Evolutionary conservation across 2,113 vertebrate genomes (phyloP).

Genomic region (Cervus canadensis): DNA sequence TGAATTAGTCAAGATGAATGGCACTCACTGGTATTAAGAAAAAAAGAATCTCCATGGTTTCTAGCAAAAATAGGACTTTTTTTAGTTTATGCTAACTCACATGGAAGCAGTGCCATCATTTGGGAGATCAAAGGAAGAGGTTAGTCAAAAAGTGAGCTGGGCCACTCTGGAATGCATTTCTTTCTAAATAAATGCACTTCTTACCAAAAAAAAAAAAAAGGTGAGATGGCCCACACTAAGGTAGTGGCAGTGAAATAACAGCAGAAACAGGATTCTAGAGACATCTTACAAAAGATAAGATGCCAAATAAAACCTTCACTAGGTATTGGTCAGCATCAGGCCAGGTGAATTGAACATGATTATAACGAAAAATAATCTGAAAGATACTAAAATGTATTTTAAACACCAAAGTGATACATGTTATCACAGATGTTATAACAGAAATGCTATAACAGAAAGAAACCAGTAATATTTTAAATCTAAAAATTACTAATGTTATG

Average conservation of each 20-base stretch:
- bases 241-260: neutral
- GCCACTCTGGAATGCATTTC: neutral
- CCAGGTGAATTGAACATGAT: neutral
- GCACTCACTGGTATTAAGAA: neutral
- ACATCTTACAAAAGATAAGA: fast-evolving
- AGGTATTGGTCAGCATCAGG: neutral
- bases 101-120: neutral
- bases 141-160: neutral
- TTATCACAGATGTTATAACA: no score
- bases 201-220: neutral
- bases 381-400: neutral
- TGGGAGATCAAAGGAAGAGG: neutral
- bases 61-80: neutral
- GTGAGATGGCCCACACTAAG: neutral
- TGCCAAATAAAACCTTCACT: neutral
- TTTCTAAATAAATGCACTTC: neutral
- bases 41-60: neutral
- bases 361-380: neutral
- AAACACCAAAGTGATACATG: neutral
- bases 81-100: neutral
- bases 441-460: neutral
- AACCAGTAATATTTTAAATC: neutral
- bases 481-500: neutral
- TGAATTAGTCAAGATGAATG: neutral
- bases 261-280: neutral